Evolutionary conservation across 2,888 invertebrate genomes (phyloP), one percentile per base, ranked within the genome.

Genomic region (Rhaphigaster nebulosa): DNA sequence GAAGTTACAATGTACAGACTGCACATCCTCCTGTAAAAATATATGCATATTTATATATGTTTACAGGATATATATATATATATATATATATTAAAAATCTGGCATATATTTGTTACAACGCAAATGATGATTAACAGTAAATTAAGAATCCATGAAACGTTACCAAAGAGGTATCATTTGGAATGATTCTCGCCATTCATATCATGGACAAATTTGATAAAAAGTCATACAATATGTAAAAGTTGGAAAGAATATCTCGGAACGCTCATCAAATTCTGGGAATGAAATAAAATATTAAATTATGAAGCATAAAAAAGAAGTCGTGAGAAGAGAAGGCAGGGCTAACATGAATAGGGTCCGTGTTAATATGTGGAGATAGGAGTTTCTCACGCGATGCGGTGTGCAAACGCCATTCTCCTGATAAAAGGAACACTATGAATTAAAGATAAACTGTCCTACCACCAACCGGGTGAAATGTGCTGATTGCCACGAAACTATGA

Each of bases 321-420:
- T 76, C 70, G 70, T 76, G 70, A 76, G 70, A 76, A 76, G 70
- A 76, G 70, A 76, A 76, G 20, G 70, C 20, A 6, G 70, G 38
- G 38, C 6, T 0, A 76, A 38, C 70, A 76, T 76, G 70, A 76
- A 76, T 76, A 76, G 38, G 34, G 38, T 34, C 70, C 70, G 70
- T 76, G 70, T 76, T 76, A 76, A 76, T 76, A 76, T 76, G 70
- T 76, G 70, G 26, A 76, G 70, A 76, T 76, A 76, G 70, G 70
- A 38, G 34, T 38, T 38, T 13, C 70, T 76, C 70, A 76, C 70
- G 70, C 70, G 70, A 76, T 76, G 20, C 70, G 70, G 70, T 76
- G 70, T 76, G 38, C 70, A 5, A 76, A 76, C 65, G 70, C 70
- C 10, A 76, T 76, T 76, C 70, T 76, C 34, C 38, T 76, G 70